These are phyloP conservation scores for Megaleporinus macrocephalus DNA, from an alignment of 2,113 vertebrate genomes.

Conservation along the genomic window DNA sequence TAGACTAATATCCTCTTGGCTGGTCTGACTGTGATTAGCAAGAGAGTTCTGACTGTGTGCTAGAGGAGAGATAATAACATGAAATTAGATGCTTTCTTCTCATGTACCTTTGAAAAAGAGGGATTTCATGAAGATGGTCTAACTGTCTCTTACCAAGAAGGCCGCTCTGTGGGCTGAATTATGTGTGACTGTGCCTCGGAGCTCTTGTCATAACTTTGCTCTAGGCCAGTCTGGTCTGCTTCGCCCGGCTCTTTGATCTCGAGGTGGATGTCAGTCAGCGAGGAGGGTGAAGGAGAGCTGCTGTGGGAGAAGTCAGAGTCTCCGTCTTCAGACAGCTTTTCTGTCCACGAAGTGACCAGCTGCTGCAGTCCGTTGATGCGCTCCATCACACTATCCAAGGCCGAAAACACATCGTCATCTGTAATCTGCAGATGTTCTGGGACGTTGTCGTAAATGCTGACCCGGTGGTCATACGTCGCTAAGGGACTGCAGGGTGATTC, in stretches of 20 bases:
- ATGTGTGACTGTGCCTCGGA: conserved; percentile 47
- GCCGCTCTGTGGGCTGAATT: conserved; percentile 51
- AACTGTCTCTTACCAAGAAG: conserved; percentile 63
- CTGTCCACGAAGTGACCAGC: conserved; percentile 81
- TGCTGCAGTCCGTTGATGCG: conserved; percentile 82
- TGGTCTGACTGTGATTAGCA: not conserved
- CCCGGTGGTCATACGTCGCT: conserved; percentile 65
- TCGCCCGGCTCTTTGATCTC: conserved; percentile 69
- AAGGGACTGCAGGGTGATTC: conserved; percentile 50
- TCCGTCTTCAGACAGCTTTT: conserved; percentile 78
- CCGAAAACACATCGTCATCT: conserved; percentile 82
- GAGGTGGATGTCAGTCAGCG: conserved; percentile 73
- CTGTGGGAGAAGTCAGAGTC: conserved; percentile 76
- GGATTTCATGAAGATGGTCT: not conserved
- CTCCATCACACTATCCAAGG: conserved; percentile 83
- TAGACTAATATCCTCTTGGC: not conserved
- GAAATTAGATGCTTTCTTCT: not conserved
- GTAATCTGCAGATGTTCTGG: conserved; percentile 60
- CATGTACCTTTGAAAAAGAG: not conserved
- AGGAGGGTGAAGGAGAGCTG: conserved; percentile 71
- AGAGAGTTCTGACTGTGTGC: not conserved
- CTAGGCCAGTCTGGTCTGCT: conserved; percentile 29
- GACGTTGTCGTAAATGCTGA: conserved; percentile 88
- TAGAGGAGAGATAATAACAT: not conserved
- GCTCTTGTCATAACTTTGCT: conserved; percentile 55